Percentiles rank a stretch among this genome's conserved stretches.
phyloP scores from a whole-genome alignment of 2,797 vertebrate genomes.

The Helarctos malayanus region DNA sequence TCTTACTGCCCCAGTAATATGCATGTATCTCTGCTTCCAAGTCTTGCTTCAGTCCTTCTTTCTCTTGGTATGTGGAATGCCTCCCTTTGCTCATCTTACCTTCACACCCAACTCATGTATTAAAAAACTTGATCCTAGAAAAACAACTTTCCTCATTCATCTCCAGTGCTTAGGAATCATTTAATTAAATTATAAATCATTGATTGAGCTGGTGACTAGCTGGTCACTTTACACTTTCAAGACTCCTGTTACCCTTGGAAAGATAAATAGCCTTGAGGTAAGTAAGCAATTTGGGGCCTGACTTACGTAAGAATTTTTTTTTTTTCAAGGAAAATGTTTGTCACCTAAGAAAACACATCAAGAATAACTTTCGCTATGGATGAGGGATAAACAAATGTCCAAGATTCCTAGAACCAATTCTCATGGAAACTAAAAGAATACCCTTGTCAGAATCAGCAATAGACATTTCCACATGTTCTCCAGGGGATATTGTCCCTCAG shows the following conservation, averaged over 20 bases:
- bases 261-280: background rate
- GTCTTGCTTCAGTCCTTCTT: background rate
- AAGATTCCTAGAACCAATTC: background rate
- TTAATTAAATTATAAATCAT: conserved; percentile 43
- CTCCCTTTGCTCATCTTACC: background rate
- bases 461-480: background rate
- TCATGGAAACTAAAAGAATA: background rate
- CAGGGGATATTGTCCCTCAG: background rate
- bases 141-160: background rate
- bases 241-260: background rate
- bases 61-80: background rate
- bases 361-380: background rate
- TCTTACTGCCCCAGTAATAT: background rate
- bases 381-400: background rate
- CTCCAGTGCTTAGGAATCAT: conserved; percentile 34
- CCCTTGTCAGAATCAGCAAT: background rate
- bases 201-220: background rate
- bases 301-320: background rate
- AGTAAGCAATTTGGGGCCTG: background rate
- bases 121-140: background rate
- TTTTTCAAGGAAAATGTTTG: background rate
- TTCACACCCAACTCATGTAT: background rate
- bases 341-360: background rate
- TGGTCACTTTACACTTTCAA: conserved; percentile 4
- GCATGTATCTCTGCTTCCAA: background rate